Percentiles rank a stretch among this genome's conserved stretches.
phyloP scores from a whole-genome alignment of 2,888 invertebrate species.

The Scrobipalpa costella region DNA sequence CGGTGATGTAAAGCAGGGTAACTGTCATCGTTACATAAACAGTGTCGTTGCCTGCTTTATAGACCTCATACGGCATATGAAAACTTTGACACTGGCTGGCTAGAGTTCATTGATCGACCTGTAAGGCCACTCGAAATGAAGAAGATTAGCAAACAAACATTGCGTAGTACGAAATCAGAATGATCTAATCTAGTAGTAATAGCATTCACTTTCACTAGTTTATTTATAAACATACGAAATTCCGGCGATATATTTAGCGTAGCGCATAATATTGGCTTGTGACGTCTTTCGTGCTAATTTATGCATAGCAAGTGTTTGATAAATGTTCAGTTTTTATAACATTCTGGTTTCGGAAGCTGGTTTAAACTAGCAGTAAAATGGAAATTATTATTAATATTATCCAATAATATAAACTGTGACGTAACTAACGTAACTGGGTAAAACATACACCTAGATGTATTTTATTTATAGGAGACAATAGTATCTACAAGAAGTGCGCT shows the following conservation, averaged over 20 bases:
- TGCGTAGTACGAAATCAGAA: background rate
- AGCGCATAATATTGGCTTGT: background rate
- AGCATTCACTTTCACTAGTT: conserved; percentile 9
- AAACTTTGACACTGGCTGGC: no score
- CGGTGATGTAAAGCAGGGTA: no score
- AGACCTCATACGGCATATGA: no score
- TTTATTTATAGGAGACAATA: no score
- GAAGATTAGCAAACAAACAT: conserved; percentile 3
- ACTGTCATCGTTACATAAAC: no score
- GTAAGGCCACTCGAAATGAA: background rate
- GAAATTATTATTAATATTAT: background rate
- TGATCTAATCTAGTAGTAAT: conserved; percentile 2
- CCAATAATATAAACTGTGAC: no score
- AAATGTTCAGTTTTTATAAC: conserved; percentile 6
- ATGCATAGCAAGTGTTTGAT: conserved; percentile 9
- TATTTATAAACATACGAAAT: conserved; percentile 11
- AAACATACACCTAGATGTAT: no score
- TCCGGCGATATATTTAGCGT: background rate
- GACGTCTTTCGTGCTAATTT: conserved; percentile 1
- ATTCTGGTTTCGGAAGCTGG: background rate
- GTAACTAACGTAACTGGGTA: no score
- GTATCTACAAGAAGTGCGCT: no score
- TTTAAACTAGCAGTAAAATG: conserved; percentile 6
- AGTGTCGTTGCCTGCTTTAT: no score
- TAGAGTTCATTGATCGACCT: background rate